phyloP scores from a whole-genome alignment of 2,113 vertebrate species.

The Pogonocichla stellata region DNA sequence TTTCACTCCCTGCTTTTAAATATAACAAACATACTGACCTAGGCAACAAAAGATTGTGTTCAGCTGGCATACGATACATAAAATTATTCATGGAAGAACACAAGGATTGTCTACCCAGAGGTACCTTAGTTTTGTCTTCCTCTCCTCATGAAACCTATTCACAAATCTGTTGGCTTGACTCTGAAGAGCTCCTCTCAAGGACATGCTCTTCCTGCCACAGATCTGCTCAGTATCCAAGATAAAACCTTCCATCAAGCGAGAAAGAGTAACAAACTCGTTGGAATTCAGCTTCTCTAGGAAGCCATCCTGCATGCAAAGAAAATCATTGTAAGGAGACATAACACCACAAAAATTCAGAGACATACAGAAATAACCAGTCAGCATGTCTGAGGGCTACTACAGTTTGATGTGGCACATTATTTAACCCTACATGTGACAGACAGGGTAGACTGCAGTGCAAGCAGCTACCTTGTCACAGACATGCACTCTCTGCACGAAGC shows the following conservation, averaged over 20 bases:
- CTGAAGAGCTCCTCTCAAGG: constrained; percentile 92
- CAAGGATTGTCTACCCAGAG: neutral
- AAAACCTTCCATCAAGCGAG: constrained; percentile 89
- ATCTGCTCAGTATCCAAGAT: constrained; percentile 88
- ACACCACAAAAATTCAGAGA: neutral
- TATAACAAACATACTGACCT: neutral
- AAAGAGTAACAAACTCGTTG: constrained; percentile 89
- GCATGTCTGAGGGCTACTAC: neutral
- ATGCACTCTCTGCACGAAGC: neutral
- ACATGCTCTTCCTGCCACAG: constrained; percentile 88
- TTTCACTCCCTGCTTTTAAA: neutral
- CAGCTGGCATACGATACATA: accelerated
- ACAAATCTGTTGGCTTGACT: constrained; percentile 96
- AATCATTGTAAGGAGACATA: neutral
- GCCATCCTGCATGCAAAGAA: constrained; percentile 80
- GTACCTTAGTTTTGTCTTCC: constrained; percentile 95
- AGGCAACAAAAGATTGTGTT: neutral
- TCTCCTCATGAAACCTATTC: constrained; percentile 95
- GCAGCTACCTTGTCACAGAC: neutral
- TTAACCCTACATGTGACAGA: neutral
- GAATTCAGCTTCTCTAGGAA: constrained; percentile 95
- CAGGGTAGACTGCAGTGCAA: neutral
- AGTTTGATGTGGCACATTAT: neutral
- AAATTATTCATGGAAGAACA: neutral
- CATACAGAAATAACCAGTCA: neutral